Base-by-base conservation (phyloP, 2,797 vertebrate species). In the Cyprinodon diabolis region DNA sequence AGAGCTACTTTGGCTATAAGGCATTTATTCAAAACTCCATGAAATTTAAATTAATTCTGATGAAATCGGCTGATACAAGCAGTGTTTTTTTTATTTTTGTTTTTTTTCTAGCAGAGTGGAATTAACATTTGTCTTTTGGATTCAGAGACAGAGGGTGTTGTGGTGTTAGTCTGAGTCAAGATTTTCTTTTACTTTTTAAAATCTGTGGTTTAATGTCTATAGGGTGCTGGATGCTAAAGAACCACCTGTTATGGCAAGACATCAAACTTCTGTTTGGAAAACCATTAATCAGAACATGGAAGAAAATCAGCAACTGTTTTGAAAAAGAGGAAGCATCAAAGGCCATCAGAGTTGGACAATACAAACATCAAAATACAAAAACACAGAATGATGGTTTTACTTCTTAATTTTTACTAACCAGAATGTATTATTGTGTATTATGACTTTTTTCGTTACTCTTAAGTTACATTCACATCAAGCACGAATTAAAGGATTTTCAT, bases 21-120 rank as follows among this genome's bases (percentile, higher is more conserved):
- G 75, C 58, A 1, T 54, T 58, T 69, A 72, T 68, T 80, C 51
- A 71, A 54, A 84, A 71, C 71, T 23, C 66, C 69, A 54, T 58
- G 23, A 68, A 80, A 81, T 73, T 78, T 65, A 71, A 84, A 84
- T 81, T 30, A 77, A 52, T 52, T 74, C 30, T 67, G 73, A 84
- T 67, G 56, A 54, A 51, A 57, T 3, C 15, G 48, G 23, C 66
- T 70, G 74, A 81, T 70, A 74, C 30, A 35, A 79, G 23, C 60
- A 76, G 72, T 80, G 74, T 76, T 86, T 10, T 55, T 82, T 77
- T 75, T 85, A 30, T 30, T 30, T 30, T 30, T 30, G 30, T 47
- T 68, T 83, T 80, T 60, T 21, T 55, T 30, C 76, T 76, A 63
- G 58, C 14, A 15, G 66, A 52, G 68, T 70, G n/a, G n/a, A 78